Conservation (phyloP, 2,888 invertebrate species). For the Agrotis ipsilon region DNA sequence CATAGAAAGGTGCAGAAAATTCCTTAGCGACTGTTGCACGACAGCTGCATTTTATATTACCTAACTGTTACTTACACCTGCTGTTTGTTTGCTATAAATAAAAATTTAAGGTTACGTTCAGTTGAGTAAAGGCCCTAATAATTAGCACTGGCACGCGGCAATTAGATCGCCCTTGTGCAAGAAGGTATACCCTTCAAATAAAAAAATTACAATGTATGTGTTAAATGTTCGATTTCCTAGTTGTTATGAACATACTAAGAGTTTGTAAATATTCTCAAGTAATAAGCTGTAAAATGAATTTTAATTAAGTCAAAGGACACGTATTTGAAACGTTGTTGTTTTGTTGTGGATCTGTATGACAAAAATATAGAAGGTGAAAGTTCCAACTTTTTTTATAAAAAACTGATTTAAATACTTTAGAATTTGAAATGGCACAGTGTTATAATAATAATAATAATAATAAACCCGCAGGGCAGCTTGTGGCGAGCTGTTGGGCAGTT, state of each 20-base stretch:
- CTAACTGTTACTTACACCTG: conserved; percentile 66
- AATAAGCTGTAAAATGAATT: too few relatives aligned
- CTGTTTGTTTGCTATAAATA: conserved; percentile 67
- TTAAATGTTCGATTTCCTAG: conserved; percentile 56
- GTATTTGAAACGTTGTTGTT: too few relatives aligned
- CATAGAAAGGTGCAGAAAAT: conserved; percentile 59
- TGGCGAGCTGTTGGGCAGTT: too few relatives aligned
- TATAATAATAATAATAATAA: too few relatives aligned
- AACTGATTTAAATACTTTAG: too few relatives aligned
- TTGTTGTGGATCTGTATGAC: too few relatives aligned
- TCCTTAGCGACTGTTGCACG: conserved; percentile 70
- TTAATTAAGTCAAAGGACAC: too few relatives aligned
- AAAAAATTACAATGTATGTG: conserved; percentile 51
- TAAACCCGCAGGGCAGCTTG: too few relatives aligned
- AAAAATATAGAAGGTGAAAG: too few relatives aligned
- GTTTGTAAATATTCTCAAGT: conserved; percentile 21
- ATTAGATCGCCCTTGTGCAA: conserved; percentile 71
- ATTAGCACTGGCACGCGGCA: conserved; percentile 63
- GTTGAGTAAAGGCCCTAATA: conserved; percentile 41
- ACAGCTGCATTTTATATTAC: conserved; percentile 75
- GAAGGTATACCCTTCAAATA: conserved; percentile 38
- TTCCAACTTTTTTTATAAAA: too few relatives aligned
- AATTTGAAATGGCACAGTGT: too few relatives aligned
- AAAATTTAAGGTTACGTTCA: conserved; percentile 65
- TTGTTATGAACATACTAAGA: conserved; percentile 44